Conservation (phyloP, 2,797 vertebrate genomes). For the Fundulus diaphanus region DNA sequence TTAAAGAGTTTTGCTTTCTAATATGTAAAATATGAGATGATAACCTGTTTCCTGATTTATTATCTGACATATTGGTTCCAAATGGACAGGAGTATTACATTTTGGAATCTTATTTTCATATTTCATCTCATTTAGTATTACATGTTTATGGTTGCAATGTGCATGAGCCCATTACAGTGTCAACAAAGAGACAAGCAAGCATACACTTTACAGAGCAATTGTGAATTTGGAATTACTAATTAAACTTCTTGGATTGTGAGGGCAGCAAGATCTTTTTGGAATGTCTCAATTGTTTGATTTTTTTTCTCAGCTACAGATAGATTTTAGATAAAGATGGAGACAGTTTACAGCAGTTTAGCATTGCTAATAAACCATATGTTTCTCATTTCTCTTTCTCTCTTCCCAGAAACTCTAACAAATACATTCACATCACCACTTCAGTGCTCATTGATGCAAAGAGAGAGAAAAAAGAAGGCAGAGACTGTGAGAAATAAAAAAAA, state of each 20-base stretch:
- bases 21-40: neutral
- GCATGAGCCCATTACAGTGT: too few relatives aligned
- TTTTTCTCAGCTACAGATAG: neutral
- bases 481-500: slow-evolving; percentile 53
- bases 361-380: slow-evolving; percentile 41
- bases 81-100: neutral
- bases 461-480: slow-evolving; percentile 37
- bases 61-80: neutral
- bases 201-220: neutral
- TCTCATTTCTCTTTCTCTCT: slow-evolving; percentile 4
- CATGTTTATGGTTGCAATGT: too few relatives aligned
- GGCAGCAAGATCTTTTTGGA: neutral
- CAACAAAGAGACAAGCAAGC: neutral
- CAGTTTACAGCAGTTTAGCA: slow-evolving; percentile 30
- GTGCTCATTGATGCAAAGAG: slow-evolving; percentile 43
- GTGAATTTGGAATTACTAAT: neutral
- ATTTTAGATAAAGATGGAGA: slow-evolving; percentile 9
- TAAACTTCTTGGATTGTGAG: neutral
- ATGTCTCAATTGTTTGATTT: neutral
- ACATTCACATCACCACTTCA: slow-evolving; percentile 22
- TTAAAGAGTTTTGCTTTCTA: neutral
- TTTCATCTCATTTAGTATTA: neutral
- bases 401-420: slow-evolving; percentile 14
- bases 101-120: neutral
- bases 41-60: neutral